Percentiles rank a stretch among this genome's conserved stretches.
Evolutionary conservation across 2,113 vertebrate genomes (phyloP).

Genomic region (Hiodon tergisus): DNA sequence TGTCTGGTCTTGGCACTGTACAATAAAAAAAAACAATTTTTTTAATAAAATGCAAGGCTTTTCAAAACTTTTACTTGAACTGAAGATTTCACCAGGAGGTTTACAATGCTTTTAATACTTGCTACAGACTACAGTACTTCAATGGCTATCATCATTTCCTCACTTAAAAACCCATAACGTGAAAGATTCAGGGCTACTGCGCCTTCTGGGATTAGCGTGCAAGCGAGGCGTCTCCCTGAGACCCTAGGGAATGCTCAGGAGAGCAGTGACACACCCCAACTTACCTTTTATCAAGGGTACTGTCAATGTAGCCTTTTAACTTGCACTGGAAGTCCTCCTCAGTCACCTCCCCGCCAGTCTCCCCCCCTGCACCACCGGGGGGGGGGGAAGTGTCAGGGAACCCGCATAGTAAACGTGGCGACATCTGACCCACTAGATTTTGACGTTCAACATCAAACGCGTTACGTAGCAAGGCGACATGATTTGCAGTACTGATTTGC

Average conservation of each 20-base stretch:
- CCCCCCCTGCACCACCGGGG: conserved; percentile 62
- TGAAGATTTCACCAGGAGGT: too few relatives aligned
- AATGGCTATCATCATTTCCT: too few relatives aligned
- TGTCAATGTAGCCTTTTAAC: conserved; percentile 89
- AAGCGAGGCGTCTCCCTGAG: background rate
- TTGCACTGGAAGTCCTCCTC: conserved; percentile 94
- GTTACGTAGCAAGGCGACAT: too few relatives aligned
- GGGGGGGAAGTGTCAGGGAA: too few relatives aligned
- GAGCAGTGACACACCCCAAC: background rate
- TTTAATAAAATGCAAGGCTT: background rate
- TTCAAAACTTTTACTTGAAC: too few relatives aligned
- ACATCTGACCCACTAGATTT: too few relatives aligned
- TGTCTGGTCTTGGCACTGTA: conserved; percentile 88
- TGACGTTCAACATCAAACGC: too few relatives aligned
- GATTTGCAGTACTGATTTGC: too few relatives aligned
- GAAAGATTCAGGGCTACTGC: too few relatives aligned
- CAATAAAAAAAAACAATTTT: background rate
- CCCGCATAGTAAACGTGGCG: too few relatives aligned
- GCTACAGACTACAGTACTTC: background rate
- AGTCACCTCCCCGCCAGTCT: conserved; percentile 79
- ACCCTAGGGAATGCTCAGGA: background rate
- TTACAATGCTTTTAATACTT: background rate
- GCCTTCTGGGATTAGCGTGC: too few relatives aligned
- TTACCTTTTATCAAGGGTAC: conserved; percentile 93
- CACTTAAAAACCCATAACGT: too few relatives aligned